Evolutionary conservation across 2,888 invertebrate genomes (phyloP).

Genomic region (Chaitophorus viminalis): DNA sequence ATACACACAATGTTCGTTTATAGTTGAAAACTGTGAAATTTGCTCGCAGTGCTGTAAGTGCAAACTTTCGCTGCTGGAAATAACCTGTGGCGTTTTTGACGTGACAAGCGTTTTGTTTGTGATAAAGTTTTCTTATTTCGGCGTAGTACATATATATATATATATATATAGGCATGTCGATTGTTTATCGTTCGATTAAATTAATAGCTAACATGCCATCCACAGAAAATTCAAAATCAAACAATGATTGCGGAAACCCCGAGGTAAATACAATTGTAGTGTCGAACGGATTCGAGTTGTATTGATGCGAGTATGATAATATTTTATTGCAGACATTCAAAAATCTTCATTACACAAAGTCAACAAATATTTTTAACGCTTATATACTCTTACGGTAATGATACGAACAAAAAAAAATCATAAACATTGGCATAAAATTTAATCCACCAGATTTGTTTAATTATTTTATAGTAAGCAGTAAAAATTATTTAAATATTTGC

Average conservation of each 20-base stretch:
- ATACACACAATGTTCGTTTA: slow-evolving; percentile 24
- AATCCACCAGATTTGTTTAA: background rate
- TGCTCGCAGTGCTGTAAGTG: background rate
- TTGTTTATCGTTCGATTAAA: slow-evolving; percentile 44
- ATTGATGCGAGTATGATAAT: background rate
- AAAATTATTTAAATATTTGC: background rate
- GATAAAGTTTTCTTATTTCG: slow-evolving; percentile 57
- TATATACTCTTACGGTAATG: background rate
- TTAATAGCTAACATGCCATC: slow-evolving; percentile 20
- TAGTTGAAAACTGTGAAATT: slow-evolving; percentile 49
- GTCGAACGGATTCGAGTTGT: background rate
- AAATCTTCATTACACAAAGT: background rate
- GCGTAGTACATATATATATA: background rate
- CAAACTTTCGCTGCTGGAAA: slow-evolving; percentile 44
- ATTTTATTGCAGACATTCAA: background rate
- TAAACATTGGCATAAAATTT: background rate
- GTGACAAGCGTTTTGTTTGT: slow-evolving; percentile 4
- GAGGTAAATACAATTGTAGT: background rate
- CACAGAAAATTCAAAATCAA: background rate
- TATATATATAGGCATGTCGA: background rate
- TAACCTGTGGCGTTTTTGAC: slow-evolving; percentile 58
- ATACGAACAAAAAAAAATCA: background rate
- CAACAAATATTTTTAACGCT: background rate
- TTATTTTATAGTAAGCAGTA: background rate
- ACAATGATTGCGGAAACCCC: background rate